Evolutionary conservation across 2,888 invertebrate genomes (phyloP).

Genomic region (Pandemis heparana): DNA sequence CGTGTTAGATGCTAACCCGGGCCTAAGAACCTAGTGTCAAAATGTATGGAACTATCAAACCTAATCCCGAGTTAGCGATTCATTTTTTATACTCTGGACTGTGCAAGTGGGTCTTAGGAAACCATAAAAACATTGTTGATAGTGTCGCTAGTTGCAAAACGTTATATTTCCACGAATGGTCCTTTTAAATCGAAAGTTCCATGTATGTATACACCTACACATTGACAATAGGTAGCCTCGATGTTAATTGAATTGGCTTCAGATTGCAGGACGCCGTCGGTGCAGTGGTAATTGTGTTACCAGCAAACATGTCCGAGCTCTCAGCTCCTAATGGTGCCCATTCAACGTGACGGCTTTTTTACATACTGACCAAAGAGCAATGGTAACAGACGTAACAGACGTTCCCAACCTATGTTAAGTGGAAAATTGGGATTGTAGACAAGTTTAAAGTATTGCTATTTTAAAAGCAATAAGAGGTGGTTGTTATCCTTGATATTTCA

Average conservation of each 20-base stretch:
- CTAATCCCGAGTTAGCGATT: too few species aligned
- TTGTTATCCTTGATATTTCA: too few species aligned
- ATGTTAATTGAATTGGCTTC: slow-evolving; percentile 82
- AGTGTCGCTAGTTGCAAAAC: background rate
- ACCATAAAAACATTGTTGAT: background rate
- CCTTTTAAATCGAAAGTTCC: slow-evolving; percentile 13
- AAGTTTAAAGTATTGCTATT: background rate
- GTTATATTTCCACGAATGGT: background rate
- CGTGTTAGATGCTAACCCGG: too few species aligned
- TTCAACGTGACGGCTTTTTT: slow-evolving; percentile 61
- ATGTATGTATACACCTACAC: slow-evolving; percentile 20
- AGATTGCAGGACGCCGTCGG: slow-evolving; percentile 77
- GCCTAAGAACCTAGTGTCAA: too few species aligned
- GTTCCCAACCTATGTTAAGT: background rate
- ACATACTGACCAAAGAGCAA: slow-evolving; percentile 49
- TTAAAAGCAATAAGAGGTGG: too few species aligned
- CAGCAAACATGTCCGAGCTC: slow-evolving; percentile 69
- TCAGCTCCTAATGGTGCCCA: slow-evolving; percentile 61
- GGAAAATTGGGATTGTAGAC: background rate
- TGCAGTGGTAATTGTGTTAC: slow-evolving; percentile 76
- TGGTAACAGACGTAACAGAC: slow-evolving; percentile 23
- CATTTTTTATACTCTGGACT: too few species aligned
- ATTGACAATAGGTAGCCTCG: slow-evolving; percentile 68
- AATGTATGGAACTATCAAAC: too few species aligned
- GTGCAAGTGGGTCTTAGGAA: too few species aligned